Evolutionary conservation across 53 echinoderm and acorn worm genomes (phyloP).

Genomic region (Luidia sarsii): DNA sequence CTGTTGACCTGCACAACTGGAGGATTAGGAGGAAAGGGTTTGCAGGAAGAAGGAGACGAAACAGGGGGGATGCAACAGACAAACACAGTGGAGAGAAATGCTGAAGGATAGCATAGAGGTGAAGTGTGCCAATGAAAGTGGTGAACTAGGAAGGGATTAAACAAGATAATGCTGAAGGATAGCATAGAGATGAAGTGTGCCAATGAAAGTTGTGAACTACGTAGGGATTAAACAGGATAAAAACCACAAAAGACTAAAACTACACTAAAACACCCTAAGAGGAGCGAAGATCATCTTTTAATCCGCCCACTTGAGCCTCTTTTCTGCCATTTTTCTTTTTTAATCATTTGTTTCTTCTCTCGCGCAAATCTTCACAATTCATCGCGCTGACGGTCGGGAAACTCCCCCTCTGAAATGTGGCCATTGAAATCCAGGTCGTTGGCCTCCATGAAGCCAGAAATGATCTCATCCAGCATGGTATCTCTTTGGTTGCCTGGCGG

Average conservation of each 20-base stretch:
- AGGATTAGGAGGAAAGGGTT: no score
- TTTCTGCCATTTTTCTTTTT: no score
- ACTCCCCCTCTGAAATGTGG: not conserved
- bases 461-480: not conserved
- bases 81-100: no score
- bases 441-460: not conserved
- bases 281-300: no score
- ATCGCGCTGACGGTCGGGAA: not conserved
- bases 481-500: not conserved
- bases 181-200: not conserved
- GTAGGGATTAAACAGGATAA: not conserved
- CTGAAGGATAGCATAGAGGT: not conserved
- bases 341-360: no score
- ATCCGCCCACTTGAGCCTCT: no score
- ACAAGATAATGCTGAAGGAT: not conserved
- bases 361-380: slow-evolving; percentile 4
- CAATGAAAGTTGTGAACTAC: not conserved
- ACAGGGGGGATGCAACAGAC: no score
- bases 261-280: no score
- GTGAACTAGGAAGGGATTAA: not conserved
- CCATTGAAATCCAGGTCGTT: slow-evolving; percentile 14
- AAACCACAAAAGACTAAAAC: not conserved
- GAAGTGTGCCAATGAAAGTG: not conserved
- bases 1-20: no score
- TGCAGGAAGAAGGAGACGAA: no score